These are phyloP conservation scores for Phylloscopus trochilus DNA, from an alignment of 2,113 vertebrate genomes.

Conservation along the genomic window DNA sequence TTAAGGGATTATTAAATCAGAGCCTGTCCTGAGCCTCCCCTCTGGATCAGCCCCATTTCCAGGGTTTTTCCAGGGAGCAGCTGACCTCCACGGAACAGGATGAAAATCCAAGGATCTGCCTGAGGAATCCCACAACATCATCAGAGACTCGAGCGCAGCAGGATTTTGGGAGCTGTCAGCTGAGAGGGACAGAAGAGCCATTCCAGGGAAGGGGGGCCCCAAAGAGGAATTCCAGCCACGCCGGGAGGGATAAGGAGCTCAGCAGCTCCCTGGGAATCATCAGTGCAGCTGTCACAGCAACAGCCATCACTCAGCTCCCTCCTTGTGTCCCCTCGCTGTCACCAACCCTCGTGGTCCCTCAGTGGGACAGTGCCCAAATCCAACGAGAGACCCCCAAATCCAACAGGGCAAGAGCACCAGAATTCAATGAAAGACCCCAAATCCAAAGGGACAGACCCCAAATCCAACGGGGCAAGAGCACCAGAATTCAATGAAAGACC, in stretches of 20 bases:
- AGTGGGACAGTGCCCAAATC: not conserved
- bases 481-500: not conserved
- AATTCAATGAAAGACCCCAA: not conserved
- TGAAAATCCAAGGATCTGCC: not conserved
- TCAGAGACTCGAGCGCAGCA: not conserved
- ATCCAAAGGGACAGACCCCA: not conserved
- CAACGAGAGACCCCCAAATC: not conserved
- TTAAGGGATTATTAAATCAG: not conserved
- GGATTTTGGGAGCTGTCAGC: not conserved
- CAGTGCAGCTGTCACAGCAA: not conserved
- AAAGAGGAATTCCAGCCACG: not conserved
- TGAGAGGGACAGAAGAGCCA: not conserved
- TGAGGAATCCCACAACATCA: not conserved
- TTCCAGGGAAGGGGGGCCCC: not conserved
- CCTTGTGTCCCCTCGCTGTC: not conserved
- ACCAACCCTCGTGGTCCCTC: not conserved
- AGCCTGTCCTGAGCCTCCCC: not conserved
- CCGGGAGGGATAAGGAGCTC: not conserved
- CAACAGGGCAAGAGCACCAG: too few species aligned
- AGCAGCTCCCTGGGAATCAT: not conserved
- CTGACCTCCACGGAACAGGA: accelerated
- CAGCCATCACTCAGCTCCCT: not conserved
- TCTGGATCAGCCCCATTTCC: not conserved
- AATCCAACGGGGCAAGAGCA: not conserved
- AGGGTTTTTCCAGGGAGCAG: not conserved